Conservation (phyloP, 2,797 vertebrate species). For the Ctenochaetus hawaiiensis region DNA sequence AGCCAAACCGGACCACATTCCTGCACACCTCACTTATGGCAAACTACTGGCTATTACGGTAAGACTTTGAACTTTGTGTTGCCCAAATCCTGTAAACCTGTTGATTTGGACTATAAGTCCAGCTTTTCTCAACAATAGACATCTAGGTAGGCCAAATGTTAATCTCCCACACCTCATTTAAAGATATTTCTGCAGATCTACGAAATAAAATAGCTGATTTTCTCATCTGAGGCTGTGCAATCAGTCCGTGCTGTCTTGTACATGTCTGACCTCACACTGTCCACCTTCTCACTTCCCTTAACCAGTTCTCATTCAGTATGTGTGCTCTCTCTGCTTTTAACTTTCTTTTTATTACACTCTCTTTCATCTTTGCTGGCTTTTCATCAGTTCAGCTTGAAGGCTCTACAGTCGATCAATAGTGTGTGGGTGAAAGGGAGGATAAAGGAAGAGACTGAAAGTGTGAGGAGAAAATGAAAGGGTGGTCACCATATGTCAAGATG, state of each 20-base stretch:
- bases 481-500: conserved; percentile 26
- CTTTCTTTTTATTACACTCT: conserved; percentile 13
- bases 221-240: too few relatives aligned
- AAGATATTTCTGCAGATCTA: neutral
- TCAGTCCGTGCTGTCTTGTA: neutral
- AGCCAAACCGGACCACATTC: conserved; percentile 98
- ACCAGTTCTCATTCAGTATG: conserved; percentile 11
- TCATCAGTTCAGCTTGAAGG: conserved; percentile 29
- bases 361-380: conserved; percentile 33
- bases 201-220: neutral
- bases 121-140: neutral
- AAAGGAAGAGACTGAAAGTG: conserved; percentile 13
- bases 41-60: conserved; percentile 96
- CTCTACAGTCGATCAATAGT: conserved; percentile 61
- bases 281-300: neutral
- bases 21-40: conserved; percentile 97
- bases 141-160: neutral
- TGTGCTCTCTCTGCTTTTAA: neutral
- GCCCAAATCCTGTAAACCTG: too few relatives aligned
- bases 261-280: neutral
- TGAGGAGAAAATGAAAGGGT: conserved; percentile 10
- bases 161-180: neutral
- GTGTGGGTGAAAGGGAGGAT: conserved; percentile 7
- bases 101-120: neutral
- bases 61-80: conserved; percentile 58